Conservation (phyloP, 2,888 invertebrate genomes). For the Quadroppia sp. region DNA sequence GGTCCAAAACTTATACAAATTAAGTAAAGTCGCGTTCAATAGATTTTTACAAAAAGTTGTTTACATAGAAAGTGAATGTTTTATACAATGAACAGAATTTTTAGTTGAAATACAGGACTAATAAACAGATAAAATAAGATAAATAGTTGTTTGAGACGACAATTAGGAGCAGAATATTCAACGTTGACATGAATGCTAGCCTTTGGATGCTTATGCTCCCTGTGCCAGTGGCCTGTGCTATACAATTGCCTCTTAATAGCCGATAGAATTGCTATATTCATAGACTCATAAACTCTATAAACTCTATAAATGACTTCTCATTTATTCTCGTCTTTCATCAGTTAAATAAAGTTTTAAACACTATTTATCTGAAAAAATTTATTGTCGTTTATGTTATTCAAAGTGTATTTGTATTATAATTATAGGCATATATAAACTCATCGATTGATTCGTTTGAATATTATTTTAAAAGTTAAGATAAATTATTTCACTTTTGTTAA, state of each 20-base stretch:
- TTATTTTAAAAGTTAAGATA: too few species aligned
- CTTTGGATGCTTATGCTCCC: too few species aligned
- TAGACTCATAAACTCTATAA: not conserved
- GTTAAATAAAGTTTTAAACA: too few species aligned
- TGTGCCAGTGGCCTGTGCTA: too few species aligned
- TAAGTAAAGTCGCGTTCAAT: not conserved
- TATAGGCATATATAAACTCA: too few species aligned
- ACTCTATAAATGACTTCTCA: not conserved
- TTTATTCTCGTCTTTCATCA: too few species aligned
- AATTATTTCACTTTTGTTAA: too few species aligned
- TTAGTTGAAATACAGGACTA: not conserved
- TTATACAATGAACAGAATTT: not conserved
- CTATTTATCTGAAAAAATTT: too few species aligned
- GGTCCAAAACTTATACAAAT: not conserved
- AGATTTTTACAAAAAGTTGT: not conserved
- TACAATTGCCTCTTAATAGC: too few species aligned
- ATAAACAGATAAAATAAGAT: constrained; percentile 12
- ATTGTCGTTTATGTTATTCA: too few species aligned
- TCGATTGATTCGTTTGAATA: too few species aligned
- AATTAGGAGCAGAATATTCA: not conserved
- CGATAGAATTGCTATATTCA: not conserved
- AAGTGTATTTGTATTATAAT: too few species aligned
- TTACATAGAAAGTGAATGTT: not conserved
- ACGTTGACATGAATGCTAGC: not conserved
- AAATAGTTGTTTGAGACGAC: constrained; percentile 12